Evolutionary conservation across 2,113 vertebrate genomes (phyloP).

Genomic region (Camelus dromedarius): DNA sequence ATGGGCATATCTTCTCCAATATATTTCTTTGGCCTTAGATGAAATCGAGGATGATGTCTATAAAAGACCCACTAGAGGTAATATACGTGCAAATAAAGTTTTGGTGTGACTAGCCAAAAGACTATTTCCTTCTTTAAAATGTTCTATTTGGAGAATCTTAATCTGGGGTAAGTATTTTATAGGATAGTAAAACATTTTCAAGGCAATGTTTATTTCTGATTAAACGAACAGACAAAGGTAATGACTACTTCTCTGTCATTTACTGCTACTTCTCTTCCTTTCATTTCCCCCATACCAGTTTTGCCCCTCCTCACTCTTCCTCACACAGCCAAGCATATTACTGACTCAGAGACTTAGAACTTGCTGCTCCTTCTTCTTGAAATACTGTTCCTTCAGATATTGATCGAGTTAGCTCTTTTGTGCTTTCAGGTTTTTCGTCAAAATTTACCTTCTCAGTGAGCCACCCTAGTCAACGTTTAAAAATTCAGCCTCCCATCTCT

Average conservation of each 20-base stretch:
- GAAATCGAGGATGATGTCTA: background rate
- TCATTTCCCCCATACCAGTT: background rate
- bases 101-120: background rate
- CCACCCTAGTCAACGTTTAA: background rate
- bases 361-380: background rate
- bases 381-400: background rate
- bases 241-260: background rate
- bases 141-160: background rate
- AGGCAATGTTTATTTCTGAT: slow-evolving; percentile 18
- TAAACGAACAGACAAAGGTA: background rate
- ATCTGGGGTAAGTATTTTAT: background rate
- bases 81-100: background rate
- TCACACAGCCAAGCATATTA: background rate
- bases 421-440: background rate
- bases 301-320: background rate
- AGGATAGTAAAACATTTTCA: background rate
- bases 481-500: background rate
- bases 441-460: background rate
- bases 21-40: background rate
- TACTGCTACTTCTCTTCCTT: background rate
- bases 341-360: background rate
- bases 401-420: background rate
- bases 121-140: background rate
- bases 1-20: background rate
- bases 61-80: background rate